Conservation (phyloP, 1,140 invertebrate genomes). For the Mizuhopecten yessoensis region DNA sequence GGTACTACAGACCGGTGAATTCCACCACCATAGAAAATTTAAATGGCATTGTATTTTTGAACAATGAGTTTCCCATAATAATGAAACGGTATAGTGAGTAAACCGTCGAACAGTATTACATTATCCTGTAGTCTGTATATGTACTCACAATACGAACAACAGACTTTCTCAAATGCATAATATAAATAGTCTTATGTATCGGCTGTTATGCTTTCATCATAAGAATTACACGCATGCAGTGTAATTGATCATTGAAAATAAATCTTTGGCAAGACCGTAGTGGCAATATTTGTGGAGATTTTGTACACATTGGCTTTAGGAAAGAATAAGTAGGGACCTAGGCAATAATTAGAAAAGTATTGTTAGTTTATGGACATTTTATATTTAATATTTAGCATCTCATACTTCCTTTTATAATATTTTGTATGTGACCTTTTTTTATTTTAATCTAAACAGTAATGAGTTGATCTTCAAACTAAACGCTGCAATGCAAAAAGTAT, state of each 20-base stretch:
- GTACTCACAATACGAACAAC: background rate
- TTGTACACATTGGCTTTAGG: background rate
- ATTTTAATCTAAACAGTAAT: background rate
- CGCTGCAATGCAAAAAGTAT: too few species aligned
- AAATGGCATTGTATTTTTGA: conserved; percentile 5
- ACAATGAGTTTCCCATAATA: background rate
- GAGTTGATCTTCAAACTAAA: background rate
- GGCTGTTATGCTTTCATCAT: background rate
- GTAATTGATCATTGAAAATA: conserved; percentile 28
- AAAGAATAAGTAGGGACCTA: background rate
- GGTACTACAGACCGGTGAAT: background rate
- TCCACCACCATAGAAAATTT: background rate
- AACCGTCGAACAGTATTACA: background rate
- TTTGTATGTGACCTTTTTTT: background rate
- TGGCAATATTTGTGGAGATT: background rate
- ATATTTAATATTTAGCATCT: background rate
- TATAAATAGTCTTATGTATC: conserved; percentile 5
- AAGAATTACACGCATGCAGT: background rate
- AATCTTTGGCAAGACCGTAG: background rate
- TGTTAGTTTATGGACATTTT: background rate
- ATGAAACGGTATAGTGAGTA: background rate
- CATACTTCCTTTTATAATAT: background rate
- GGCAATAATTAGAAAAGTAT: background rate
- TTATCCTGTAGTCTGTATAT: background rate
- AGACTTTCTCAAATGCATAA: conserved; percentile 15